These are phyloP conservation scores for Condylura cristata DNA, from an alignment of 2,113 vertebrate genomes.

Conservation along the genomic window DNA sequence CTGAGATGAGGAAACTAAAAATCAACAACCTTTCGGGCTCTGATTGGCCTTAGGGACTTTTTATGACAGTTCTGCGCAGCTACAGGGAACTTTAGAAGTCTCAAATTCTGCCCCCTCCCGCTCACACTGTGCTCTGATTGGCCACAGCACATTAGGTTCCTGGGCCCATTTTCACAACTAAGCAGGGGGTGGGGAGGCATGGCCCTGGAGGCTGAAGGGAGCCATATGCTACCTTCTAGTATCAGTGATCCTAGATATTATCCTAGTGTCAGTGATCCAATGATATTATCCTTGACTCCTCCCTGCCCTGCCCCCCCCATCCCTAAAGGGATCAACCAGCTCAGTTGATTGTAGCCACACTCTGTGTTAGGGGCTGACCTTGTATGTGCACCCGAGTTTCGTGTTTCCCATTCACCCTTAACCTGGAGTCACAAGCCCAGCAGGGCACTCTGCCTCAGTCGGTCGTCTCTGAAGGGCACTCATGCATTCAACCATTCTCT, in stretches of 20 bases:
- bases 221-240: neutral
- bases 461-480: neutral
- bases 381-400: neutral
- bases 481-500: neutral
- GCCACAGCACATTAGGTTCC: neutral
- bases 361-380: neutral
- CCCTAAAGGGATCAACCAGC: neutral
- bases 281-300: neutral
- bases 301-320: no score
- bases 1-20: neutral
- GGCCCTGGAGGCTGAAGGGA: neutral
- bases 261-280: neutral
- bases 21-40: neutral
- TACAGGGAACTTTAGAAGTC: neutral
- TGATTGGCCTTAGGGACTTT: neutral
- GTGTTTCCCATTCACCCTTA: neutral
- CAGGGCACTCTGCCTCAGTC: neutral
- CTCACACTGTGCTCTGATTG: neutral
- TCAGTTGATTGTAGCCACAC: neutral
- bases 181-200: neutral
- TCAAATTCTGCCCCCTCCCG: neutral
- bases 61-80: neutral
- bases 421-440: neutral
- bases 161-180: neutral
- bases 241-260: neutral